phyloP scores from a whole-genome alignment of 2,797 vertebrate genomes.

The Lophura swinhoii region DNA sequence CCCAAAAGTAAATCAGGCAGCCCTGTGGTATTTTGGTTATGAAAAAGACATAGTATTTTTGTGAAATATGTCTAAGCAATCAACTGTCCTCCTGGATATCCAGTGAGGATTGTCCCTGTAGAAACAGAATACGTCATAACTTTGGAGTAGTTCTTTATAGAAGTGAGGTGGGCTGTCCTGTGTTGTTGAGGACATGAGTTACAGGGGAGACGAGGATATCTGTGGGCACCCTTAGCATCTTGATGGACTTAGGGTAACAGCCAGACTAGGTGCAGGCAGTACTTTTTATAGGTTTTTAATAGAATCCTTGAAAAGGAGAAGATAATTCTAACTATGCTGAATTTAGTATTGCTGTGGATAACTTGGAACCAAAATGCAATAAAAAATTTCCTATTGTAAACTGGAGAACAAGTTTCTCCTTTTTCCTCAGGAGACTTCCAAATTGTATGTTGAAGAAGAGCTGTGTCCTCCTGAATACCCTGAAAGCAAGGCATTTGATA shows the following conservation, averaged over 20 bases:
- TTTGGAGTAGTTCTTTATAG: too few species aligned
- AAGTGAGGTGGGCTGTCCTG: accelerated
- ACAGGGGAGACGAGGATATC: neutral
- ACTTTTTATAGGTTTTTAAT: neutral
- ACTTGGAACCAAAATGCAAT: neutral
- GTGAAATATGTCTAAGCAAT: neutral
- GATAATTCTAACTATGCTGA: neutral
- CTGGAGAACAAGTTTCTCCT: neutral
- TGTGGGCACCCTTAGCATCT: neutral
- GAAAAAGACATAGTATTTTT: neutral
- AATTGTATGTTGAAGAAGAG: conserved; percentile 2
- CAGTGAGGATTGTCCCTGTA: neutral
- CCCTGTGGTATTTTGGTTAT: neutral
- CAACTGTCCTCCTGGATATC: neutral
- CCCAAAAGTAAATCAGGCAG: neutral
- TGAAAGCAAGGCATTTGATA: neutral
- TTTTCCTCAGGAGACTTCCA: conserved; percentile 42
- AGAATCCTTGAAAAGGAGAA: neutral
- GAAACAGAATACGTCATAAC: neutral
- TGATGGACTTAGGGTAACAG: neutral
- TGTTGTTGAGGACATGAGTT: neutral
- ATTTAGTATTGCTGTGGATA: neutral
- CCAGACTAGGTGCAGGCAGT: neutral
- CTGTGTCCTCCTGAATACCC: neutral
- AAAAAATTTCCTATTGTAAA: neutral